Conservation (phyloP, 2,113 vertebrate genomes). For the Silurus meridionalis region DNA sequence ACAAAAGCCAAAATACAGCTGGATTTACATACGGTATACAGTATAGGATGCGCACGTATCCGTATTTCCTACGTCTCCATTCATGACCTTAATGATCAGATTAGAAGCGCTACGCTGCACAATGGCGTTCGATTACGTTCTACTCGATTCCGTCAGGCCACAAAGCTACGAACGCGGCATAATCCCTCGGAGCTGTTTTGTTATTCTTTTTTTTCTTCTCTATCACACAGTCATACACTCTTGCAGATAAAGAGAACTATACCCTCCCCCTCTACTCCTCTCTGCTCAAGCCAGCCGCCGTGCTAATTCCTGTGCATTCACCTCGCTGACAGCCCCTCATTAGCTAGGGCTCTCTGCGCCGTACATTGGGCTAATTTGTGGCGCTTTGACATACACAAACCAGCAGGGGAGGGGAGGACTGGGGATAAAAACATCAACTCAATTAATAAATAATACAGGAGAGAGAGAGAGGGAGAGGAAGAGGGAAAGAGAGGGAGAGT, state of each 20-base stretch:
- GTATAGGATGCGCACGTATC: neutral
- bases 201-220: neutral
- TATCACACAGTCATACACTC: conserved; percentile 29
- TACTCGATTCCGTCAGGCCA: conserved; percentile 17
- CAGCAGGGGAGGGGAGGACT: conserved; percentile 50
- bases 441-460: conserved; percentile 59
- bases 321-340: conserved; percentile 55
- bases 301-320: conserved; percentile 54
- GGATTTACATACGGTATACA: too few species aligned
- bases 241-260: conserved; percentile 36
- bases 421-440: conserved; percentile 58
- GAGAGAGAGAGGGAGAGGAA: conserved; percentile 22
- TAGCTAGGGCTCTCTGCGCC: conserved; percentile 54
- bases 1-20: neutral
- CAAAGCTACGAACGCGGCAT: conserved; percentile 19
- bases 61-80: neutral
- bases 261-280: conserved; percentile 31
- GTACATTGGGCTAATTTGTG: conserved; percentile 58
- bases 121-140: neutral
- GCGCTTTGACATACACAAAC: conserved; percentile 61
- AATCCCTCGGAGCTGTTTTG: conserved; percentile 34
- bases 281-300: conserved; percentile 25
- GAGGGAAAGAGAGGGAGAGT: conserved; percentile 22
- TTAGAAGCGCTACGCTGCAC: conserved; percentile 1
- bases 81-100: neutral